phyloP scores from a whole-genome alignment of 1,140 invertebrate genomes.

The Drosophila suzukii region DNA sequence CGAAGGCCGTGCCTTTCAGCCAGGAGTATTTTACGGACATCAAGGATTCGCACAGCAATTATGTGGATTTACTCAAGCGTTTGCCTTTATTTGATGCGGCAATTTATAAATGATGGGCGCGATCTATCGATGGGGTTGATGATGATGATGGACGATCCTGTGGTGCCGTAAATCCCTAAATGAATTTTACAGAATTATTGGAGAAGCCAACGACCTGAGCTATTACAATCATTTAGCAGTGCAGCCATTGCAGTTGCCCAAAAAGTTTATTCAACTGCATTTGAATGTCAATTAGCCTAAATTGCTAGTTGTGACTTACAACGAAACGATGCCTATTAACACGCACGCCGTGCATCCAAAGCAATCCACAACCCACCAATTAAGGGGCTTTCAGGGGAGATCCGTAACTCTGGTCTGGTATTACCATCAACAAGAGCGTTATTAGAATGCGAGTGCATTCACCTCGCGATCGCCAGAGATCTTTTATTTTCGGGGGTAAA shows the following conservation, averaged over 20 bases:
- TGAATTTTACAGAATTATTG: neutral
- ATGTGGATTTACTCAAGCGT: conserved; percentile 81
- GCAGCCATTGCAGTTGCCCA: conserved; percentile 17
- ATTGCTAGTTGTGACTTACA: conserved; percentile 77
- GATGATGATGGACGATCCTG: conserved; percentile 61
- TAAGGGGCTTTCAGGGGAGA: conserved; percentile 44
- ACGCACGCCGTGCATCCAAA: conserved; percentile 32
- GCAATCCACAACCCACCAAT: conserved; percentile 63
- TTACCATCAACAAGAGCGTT: conserved; percentile 3
- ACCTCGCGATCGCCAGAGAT: conserved; percentile 52
- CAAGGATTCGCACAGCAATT: conserved; percentile 63
- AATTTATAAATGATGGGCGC: conserved; percentile 80
- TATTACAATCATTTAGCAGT: conserved; percentile 8
- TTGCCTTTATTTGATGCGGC: conserved; percentile 56
- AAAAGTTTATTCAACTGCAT: conserved; percentile 78
- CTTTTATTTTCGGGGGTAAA: conserved; percentile 11
- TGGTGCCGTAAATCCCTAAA: conserved; percentile 32
- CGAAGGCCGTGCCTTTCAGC: conserved; percentile 28
- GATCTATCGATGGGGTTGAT: conserved; percentile 53
- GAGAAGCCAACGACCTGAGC: conserved; percentile 26
- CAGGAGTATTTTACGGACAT: conserved; percentile 65
- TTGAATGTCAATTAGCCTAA: conserved; percentile 81
- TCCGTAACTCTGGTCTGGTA: conserved; percentile 28
- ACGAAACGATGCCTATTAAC: conserved; percentile 66
- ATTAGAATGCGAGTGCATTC: conserved; percentile 62